phyloP scores from a whole-genome alignment of 2,113 vertebrate genomes.

The Petromus typicus region DNA sequence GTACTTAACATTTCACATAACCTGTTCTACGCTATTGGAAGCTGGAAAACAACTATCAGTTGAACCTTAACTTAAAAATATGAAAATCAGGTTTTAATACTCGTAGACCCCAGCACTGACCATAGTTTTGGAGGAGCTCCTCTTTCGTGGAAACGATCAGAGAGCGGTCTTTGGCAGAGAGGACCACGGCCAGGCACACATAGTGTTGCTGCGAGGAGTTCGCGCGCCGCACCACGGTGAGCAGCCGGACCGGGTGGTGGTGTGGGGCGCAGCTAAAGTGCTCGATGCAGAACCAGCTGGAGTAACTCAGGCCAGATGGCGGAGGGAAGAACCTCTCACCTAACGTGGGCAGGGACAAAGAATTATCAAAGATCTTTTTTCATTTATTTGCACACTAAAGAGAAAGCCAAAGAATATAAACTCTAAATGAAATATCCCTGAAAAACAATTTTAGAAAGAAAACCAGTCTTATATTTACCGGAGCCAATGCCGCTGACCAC shows the following conservation, averaged over 20 bases:
- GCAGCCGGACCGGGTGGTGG: constrained; percentile 94
- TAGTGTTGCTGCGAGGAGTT: constrained; percentile 98
- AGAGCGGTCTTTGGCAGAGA: constrained; percentile 95
- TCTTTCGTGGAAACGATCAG: constrained; percentile 98
- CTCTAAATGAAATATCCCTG: neutral
- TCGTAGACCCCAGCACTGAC: constrained; percentile 82
- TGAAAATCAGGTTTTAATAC: neutral
- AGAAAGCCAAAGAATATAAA: neutral
- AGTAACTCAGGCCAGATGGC: constrained; percentile 96
- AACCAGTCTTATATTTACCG: constrained; percentile 86
- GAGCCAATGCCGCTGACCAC: constrained; percentile 97
- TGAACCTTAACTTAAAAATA: neutral
- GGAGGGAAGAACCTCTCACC: constrained; percentile 98
- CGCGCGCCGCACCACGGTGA: constrained; percentile 94
- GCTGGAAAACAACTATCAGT: neutral
- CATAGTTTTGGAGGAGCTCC: constrained; percentile 96
- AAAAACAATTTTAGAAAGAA: neutral
- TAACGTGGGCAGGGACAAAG: constrained; percentile 77
- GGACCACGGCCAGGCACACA: constrained; percentile 95
- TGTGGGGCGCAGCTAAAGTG: constrained; percentile 92
- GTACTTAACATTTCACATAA: constrained; percentile 5
- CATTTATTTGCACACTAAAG: neutral
- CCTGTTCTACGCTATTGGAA: neutral
- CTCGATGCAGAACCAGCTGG: constrained; percentile 98
- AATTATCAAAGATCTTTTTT: neutral